Percentiles rank a stretch among this genome's conserved stretches.
Conservation (phyloP, 2,888 invertebrate genomes). For the Aphidius colemani region DNA sequence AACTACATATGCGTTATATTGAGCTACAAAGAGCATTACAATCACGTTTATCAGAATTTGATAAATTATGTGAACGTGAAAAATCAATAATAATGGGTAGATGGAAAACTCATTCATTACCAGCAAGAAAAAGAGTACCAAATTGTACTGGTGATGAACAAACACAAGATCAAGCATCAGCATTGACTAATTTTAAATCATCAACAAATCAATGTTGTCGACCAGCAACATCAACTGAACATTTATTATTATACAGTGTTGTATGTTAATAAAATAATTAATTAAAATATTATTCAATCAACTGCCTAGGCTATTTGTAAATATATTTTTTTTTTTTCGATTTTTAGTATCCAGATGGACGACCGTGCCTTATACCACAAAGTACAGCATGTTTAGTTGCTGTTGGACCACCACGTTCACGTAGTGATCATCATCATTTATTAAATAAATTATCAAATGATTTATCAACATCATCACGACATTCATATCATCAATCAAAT, state of each 20-base stretch:
- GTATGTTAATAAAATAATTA: constrained; percentile 41
- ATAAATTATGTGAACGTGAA: constrained; percentile 79
- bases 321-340: neutral
- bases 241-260: constrained; percentile 61
- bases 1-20: constrained; percentile 90
- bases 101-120: constrained; percentile 89
- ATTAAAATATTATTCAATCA: neutral
- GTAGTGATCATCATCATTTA: constrained; percentile 72
- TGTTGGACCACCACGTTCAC: constrained; percentile 70
- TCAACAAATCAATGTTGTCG: constrained; percentile 67
- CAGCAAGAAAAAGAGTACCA: constrained; percentile 80
- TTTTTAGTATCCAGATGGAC: constrained; percentile 54
- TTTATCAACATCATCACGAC: constrained; percentile 48
- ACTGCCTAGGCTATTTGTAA: neutral
- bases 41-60: constrained; percentile 82
- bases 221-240: constrained; percentile 82
- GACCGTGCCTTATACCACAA: constrained; percentile 58
- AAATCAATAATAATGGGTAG: constrained; percentile 82
- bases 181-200: constrained; percentile 51
- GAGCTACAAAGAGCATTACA: constrained; percentile 84
- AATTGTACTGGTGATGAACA: constrained; percentile 61
- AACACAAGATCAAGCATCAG: constrained; percentile 46
- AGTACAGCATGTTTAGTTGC: constrained; percentile 76
- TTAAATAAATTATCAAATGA: constrained; percentile 66
- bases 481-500: constrained; percentile 60